These are phyloP conservation scores for Sebastes oblongus DNA, from an alignment of 2,797 vertebrate species.

Conservation along the genomic window DNA sequence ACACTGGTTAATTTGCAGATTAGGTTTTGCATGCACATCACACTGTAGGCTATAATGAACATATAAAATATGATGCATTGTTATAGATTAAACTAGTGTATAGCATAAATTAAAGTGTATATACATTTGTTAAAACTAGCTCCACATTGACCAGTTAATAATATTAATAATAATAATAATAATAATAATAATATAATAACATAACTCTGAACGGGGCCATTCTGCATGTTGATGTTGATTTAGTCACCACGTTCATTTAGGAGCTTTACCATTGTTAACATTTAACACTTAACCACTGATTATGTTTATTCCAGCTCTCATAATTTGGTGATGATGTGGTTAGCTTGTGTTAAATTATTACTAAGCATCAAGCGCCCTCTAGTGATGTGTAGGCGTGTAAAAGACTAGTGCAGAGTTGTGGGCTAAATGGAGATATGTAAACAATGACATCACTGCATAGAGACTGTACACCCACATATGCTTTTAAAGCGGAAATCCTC, in stretches of 20 bases:
- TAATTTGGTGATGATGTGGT: background rate
- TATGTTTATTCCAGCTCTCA: background rate
- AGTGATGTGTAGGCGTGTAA: constrained; percentile 8
- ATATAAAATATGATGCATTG: background rate
- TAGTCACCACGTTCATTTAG: background rate
- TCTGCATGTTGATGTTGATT: background rate
- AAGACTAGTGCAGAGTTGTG: background rate
- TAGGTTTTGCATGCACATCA: background rate
- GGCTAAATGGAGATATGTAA: background rate
- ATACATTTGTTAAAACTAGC: background rate
- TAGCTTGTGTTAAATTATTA: background rate
- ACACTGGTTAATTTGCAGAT: background rate
- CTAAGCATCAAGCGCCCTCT: constrained; percentile 12
- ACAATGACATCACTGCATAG: background rate
- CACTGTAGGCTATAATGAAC: background rate
- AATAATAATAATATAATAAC: background rate
- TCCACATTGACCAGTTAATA: no score
- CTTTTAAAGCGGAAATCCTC: background rate
- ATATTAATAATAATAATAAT: no score
- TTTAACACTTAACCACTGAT: background rate
- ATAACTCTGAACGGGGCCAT: background rate
- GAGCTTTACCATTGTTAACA: background rate
- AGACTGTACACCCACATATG: background rate
- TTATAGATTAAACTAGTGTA: no score
- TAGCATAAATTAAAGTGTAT: background rate